Percentiles rank a stretch among this genome's conserved stretches.
Evolutionary conservation across 2,113 vertebrate species (phyloP).

Genomic region (Elephas maximus): DNA sequence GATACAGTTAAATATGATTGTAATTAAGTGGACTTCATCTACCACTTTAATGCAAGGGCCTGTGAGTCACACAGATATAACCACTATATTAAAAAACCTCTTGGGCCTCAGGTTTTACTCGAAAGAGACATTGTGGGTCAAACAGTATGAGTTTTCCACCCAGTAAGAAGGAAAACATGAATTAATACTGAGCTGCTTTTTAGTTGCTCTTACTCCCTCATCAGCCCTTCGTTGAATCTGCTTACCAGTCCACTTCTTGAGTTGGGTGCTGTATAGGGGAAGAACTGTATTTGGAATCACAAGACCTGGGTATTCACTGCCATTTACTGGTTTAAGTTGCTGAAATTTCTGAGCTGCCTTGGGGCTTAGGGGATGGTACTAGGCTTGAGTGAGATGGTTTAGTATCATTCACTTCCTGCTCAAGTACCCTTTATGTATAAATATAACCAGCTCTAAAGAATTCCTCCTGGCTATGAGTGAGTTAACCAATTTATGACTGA

Average conservation of each 20-base stretch:
- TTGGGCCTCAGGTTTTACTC: neutral
- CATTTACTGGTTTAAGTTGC: conserved; percentile 47
- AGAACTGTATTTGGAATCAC: conserved; percentile 24
- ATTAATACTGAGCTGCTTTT: conserved; percentile 27
- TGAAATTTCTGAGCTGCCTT: conserved; percentile 29
- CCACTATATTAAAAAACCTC: neutral
- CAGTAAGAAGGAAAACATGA: neutral
- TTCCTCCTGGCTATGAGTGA: conserved; percentile 42
- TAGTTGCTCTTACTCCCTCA: neutral
- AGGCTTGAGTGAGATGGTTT: conserved; percentile 26
- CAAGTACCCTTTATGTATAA: neutral
- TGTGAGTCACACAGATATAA: conserved; percentile 24
- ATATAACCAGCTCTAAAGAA: neutral
- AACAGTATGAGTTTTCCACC: neutral
- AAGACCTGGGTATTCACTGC: conserved; percentile 20
- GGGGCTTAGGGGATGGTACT: neutral
- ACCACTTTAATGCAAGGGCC: neutral
- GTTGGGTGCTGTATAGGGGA: neutral
- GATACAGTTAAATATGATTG: neutral
- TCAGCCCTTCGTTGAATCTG: neutral
- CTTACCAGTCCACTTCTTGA: conserved; percentile 29
- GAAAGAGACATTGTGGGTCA: neutral
- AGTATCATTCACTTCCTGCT: neutral
- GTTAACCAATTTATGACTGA: neutral
- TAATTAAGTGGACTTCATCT: conserved; percentile 10